Percentiles rank a stretch among this genome's conserved stretches.
Conservation (phyloP, 2,797 vertebrate genomes). For the Notolabrus celidotus region DNA sequence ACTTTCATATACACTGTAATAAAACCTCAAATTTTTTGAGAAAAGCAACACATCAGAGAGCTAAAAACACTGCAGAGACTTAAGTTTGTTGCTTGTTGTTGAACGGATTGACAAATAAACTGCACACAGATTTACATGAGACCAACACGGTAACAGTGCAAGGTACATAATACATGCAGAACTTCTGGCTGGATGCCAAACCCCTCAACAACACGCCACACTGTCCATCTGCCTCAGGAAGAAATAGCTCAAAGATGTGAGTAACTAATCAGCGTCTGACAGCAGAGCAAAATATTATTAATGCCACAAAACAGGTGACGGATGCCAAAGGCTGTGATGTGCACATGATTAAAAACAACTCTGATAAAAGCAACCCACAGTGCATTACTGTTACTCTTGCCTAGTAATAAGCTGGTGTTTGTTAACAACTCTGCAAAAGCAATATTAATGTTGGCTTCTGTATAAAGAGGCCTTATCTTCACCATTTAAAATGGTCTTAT, state of each 20-base stretch:
- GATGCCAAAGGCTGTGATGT: not conserved
- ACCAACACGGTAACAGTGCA: slow-evolving; percentile 59
- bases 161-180: slow-evolving; percentile 65
- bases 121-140: slow-evolving; percentile 54
- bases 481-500: not conserved
- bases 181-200: slow-evolving; percentile 66
- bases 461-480: not conserved
- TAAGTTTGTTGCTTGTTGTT: not conserved
- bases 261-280: slow-evolving; percentile 25
- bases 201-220: slow-evolving; percentile 60
- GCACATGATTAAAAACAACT: not conserved
- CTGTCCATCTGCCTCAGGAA: slow-evolving; percentile 64
- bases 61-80: not conserved
- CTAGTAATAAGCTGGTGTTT: too few species aligned
- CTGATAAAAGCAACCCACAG: not conserved
- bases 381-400: not conserved
- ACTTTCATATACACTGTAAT: slow-evolving; percentile 2
- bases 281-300: slow-evolving; percentile 13
- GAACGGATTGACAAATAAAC: slow-evolving; percentile 40
- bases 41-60: not conserved
- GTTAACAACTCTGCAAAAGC: not conserved
- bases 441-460: not conserved
- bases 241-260: slow-evolving; percentile 34
- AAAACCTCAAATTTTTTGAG: not conserved
- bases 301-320: not conserved